Conservation (phyloP, 2,888 invertebrate genomes). For the Oscheius sp. region DNA sequence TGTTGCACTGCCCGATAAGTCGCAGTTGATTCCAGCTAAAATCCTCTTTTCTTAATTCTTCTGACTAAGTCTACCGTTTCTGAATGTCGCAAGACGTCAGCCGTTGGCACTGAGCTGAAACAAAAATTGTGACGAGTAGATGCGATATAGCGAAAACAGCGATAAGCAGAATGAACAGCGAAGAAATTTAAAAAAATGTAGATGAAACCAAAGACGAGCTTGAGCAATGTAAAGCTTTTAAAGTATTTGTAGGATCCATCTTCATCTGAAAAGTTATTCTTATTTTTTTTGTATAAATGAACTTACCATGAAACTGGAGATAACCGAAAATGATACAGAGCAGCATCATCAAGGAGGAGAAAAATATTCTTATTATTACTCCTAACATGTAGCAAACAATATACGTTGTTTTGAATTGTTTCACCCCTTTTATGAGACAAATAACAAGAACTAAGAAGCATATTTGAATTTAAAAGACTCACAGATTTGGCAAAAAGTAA, state of each 20-base stretch:
- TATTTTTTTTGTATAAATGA: not conserved
- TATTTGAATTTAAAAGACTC: not conserved
- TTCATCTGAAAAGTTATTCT: slow-evolving; percentile 15
- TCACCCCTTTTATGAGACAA: slow-evolving; percentile 10
- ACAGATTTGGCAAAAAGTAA: slow-evolving; percentile 45
- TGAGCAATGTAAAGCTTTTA: slow-evolving; percentile 33
- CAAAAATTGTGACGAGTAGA: slow-evolving; percentile 32
- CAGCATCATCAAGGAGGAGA: slow-evolving; percentile 13
- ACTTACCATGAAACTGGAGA: slow-evolving; percentile 17
- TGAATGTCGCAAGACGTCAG: slow-evolving; percentile 6
- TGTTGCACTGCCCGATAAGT: slow-evolving; percentile 13
- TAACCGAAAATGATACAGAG: not conserved
- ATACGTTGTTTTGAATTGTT: slow-evolving; percentile 2
- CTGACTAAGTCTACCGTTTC: slow-evolving; percentile 8
- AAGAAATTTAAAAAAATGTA: slow-evolving; percentile 41
- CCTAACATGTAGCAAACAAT: slow-evolving; percentile 22
- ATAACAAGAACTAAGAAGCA: slow-evolving; percentile 14
- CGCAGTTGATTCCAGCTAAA: slow-evolving; percentile 25
- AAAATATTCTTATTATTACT: slow-evolving; percentile 15
- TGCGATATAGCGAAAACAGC: slow-evolving; percentile 45
- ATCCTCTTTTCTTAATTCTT: not conserved
- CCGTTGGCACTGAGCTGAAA: not conserved
- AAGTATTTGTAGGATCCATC: slow-evolving; percentile 34
- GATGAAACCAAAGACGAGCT: slow-evolving; percentile 35
- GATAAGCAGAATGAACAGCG: slow-evolving; percentile 37